A percentile compares a stretch with the other conserved stretches of the same genome.
These are phyloP conservation scores for Oriolus oriolus DNA, from an alignment of 2,113 vertebrate species.

Conservation along the genomic window DNA sequence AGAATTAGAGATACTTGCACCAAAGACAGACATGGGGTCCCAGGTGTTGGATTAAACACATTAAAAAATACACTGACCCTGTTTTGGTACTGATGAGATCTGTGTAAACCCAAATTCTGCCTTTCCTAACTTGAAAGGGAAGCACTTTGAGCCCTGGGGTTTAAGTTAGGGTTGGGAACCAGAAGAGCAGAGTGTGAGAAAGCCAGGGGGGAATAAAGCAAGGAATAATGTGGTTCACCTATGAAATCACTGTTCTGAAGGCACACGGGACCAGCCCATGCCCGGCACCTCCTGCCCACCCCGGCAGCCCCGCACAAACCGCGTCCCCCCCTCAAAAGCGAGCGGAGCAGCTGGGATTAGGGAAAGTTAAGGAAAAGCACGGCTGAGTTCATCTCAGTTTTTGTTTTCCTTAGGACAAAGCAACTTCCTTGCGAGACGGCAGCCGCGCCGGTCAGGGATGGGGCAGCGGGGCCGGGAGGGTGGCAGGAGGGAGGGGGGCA, in stretches of 20 bases:
- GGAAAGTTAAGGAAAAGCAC: not conserved
- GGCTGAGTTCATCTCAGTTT: not conserved
- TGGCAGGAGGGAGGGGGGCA: too few relatives aligned
- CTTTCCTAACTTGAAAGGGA: not conserved
- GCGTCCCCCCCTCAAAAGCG: not conserved
- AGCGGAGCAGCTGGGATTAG: not conserved
- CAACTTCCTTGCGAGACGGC: not conserved
- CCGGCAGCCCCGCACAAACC: not conserved
- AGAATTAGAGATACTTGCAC: slow-evolving; percentile 39
- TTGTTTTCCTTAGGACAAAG: slow-evolving; percentile 7
- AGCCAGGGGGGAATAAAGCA: not conserved
- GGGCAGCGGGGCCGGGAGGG: not conserved
- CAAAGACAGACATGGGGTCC: not conserved
- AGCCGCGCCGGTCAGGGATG: not conserved
- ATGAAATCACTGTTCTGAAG: not conserved
- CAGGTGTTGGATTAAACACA: not conserved
- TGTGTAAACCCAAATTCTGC: not conserved
- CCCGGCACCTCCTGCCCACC: not conserved
- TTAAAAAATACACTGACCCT: not conserved
- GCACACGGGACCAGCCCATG: not conserved
- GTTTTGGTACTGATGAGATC: not conserved
- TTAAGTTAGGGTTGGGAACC: slow-evolving; percentile 11
- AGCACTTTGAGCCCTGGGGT: not conserved
- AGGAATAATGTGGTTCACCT: not conserved
- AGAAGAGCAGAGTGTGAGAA: not conserved